Evolutionary conservation across 2,888 invertebrate species (phyloP).

Genomic region (Eupithecia abbreviata): DNA sequence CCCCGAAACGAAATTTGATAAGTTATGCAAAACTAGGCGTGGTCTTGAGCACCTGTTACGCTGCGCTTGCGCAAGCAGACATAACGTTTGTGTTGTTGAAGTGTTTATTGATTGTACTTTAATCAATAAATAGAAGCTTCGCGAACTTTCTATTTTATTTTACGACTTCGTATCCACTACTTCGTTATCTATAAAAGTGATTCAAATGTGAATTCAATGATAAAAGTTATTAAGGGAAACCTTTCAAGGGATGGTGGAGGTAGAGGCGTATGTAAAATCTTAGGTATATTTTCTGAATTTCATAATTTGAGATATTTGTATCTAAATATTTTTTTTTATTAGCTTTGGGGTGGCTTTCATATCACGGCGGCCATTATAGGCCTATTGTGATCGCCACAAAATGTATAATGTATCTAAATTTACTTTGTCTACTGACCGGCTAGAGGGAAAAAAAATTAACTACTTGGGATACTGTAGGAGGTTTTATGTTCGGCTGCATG

Average conservation of each 20-base stretch:
- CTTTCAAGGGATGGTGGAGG: background rate
- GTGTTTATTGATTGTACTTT: conserved; percentile 36
- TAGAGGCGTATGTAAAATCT: no score
- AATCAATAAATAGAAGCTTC: conserved; percentile 21
- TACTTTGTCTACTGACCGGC: background rate
- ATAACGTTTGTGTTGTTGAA: conserved; percentile 25
- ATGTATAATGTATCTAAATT: no score
- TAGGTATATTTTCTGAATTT: no score
- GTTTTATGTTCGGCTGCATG: no score
- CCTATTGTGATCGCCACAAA: no score
- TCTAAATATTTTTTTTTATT: no score
- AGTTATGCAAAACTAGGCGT: conserved; percentile 26
- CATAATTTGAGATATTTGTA: no score
- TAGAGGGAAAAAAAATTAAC: background rate
- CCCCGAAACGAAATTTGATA: conserved; percentile 18
- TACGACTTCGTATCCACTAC: background rate
- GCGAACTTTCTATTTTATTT: conserved; percentile 31
- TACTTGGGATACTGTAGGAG: no score
- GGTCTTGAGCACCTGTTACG: conserved; percentile 32
- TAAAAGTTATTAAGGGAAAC: background rate
- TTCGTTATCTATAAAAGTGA: background rate
- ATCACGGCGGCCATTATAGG: no score
- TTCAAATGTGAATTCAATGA: conserved; percentile 16
- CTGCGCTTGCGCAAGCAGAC: conserved; percentile 30
- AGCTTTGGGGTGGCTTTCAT: no score